Evolutionary conservation across 2,797 vertebrate species (phyloP).

Genomic region (Prunella strophiata): DNA sequence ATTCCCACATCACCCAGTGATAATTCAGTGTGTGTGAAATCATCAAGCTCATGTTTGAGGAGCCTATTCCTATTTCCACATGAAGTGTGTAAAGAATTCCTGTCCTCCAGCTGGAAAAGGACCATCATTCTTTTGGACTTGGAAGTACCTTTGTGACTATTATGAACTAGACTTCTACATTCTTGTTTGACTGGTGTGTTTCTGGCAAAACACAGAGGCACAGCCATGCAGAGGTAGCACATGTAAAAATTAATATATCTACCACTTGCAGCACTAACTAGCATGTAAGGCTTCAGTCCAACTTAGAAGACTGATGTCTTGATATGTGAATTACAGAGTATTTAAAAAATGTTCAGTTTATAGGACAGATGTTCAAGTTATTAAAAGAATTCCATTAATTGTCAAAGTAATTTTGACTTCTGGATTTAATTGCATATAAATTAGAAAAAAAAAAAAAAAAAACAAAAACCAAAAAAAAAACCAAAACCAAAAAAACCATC

Average conservation of each 20-base stretch:
- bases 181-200: neutral
- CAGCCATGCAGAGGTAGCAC: neutral
- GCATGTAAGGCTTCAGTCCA: neutral
- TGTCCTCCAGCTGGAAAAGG: neutral
- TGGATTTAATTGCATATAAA: neutral
- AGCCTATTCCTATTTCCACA: neutral
- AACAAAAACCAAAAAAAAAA: rapidly evolving
- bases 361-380: neutral
- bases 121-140: neutral
- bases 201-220: neutral
- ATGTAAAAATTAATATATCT: neutral
- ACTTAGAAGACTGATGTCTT: neutral
- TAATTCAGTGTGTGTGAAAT: neutral
- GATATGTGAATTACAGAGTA: neutral
- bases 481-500: neutral
- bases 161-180: neutral
- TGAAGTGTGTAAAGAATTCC: neutral
- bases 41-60: neutral
- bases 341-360: neutral
- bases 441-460: rapidly evolving
- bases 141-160: neutral
- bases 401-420: neutral
- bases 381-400: neutral
- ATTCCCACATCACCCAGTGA: neutral
- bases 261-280: neutral